Conservation (phyloP, 2,888 invertebrate species). For the Zaprionus lineosus region DNA sequence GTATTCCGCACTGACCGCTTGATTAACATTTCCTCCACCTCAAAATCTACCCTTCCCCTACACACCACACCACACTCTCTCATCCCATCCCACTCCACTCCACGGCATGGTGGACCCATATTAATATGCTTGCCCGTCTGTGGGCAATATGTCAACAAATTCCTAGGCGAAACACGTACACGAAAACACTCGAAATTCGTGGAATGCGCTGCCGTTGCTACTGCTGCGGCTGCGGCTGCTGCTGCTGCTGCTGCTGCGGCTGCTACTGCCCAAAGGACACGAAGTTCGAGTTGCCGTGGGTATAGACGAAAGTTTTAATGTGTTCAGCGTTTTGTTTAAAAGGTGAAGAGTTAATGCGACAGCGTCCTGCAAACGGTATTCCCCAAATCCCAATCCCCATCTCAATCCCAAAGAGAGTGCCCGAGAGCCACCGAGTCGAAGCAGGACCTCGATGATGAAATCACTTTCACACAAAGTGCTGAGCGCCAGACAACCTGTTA, state of each 20-base stretch:
- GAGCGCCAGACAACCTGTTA: conserved; percentile 38
- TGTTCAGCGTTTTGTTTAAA: conserved; percentile 37
- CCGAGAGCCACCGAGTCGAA: not conserved
- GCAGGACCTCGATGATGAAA: conserved; percentile 40
- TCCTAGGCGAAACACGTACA: conserved; percentile 75
- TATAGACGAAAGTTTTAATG: conserved; percentile 57
- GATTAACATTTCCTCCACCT: conserved; percentile 74
- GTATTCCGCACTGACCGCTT: conserved; percentile 74
- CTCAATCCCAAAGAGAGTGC: not conserved
- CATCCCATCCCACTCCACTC: too few species aligned
- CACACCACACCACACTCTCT: not conserved
- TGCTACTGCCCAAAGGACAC: conserved; percentile 59
- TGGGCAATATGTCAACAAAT: conserved; percentile 73
- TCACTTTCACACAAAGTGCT: conserved; percentile 73
- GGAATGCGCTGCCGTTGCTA: conserved; percentile 50
- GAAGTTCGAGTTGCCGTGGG: conserved; percentile 3
- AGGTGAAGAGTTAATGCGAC: conserved; percentile 65
- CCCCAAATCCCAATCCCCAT: conserved; percentile 54
- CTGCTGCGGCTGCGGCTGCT: too few species aligned
- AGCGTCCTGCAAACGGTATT: conserved; percentile 45
- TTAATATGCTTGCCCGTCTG: conserved; percentile 69
- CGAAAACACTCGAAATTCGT: conserved; percentile 65
- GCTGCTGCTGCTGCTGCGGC: too few species aligned
- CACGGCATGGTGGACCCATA: conserved; percentile 26
- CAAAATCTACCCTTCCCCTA: conserved; percentile 33